These are phyloP conservation scores for Aplocera efformata DNA, from an alignment of 2,888 invertebrate genomes.

Conservation along the genomic window DNA sequence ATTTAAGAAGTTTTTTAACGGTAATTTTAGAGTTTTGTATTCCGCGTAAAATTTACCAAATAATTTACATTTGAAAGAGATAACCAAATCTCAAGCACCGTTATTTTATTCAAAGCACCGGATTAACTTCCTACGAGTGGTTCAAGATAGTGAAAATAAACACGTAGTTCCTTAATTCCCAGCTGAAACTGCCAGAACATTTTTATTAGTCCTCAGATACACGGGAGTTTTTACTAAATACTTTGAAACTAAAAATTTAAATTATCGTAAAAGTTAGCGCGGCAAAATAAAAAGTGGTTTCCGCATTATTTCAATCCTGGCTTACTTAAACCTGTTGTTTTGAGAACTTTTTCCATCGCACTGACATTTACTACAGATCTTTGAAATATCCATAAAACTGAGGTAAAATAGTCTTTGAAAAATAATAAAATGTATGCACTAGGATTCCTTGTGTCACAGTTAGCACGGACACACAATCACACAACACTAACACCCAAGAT, in stretches of 20 bases:
- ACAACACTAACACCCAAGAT: no score
- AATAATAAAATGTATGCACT: no score
- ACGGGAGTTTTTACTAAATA: conserved; percentile 8
- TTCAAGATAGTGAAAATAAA: neutral
- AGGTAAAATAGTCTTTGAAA: no score
- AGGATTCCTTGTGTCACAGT: no score
- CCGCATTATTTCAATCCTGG: conserved; percentile 6
- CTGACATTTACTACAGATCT: no score
- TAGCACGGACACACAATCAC: no score
- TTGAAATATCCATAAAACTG: no score
- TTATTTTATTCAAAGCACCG: neutral
- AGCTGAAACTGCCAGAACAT: neutral
- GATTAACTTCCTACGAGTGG: neutral
- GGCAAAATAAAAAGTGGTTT: conserved; percentile 6
- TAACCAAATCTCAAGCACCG: neutral
- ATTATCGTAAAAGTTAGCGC: conserved; percentile 12
- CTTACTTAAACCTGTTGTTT: neutral
- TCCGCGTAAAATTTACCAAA: no score
- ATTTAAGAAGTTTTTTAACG: no score
- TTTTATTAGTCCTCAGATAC: conserved; percentile 6
- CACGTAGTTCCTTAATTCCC: conserved; percentile 1
- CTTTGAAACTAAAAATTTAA: conserved; percentile 14
- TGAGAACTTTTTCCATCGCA: neutral
- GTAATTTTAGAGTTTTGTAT: no score
- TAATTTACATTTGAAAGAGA: neutral